Conservation (phyloP, 2,888 invertebrate genomes). For the Phragmatobia fuliginosa region DNA sequence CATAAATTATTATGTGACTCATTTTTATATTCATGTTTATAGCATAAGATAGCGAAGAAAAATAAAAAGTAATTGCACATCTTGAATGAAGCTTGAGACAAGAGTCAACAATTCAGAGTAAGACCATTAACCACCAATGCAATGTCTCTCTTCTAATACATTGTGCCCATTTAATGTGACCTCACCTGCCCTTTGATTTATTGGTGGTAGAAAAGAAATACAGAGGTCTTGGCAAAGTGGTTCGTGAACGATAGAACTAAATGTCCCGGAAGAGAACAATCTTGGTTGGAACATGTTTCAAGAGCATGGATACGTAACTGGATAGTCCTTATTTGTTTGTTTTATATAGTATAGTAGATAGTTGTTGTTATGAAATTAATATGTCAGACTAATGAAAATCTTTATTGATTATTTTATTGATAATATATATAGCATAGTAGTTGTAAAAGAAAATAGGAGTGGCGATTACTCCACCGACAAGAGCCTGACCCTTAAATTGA, state of each 20-base stretch:
- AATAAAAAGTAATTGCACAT: conserved; percentile 56
- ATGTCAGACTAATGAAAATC: background rate
- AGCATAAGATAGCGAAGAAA: conserved; percentile 48
- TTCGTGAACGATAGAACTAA: conserved; percentile 47
- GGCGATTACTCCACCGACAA: no score
- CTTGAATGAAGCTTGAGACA: conserved; percentile 43
- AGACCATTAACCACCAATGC: conserved; percentile 53
- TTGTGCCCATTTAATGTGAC: conserved; percentile 57
- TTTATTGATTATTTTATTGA: background rate
- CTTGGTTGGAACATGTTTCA: conserved; percentile 35
- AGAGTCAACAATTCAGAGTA: conserved; percentile 45
- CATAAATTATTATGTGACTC: conserved; percentile 48
- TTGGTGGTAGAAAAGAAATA: conserved; percentile 48
- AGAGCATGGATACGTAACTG: conserved; percentile 30
- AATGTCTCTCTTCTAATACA: conserved; percentile 59
- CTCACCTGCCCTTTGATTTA: conserved; percentile 63
- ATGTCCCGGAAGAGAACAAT: conserved; percentile 63
- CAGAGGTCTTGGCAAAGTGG: conserved; percentile 53
- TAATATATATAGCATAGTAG: background rate
- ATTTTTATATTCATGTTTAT: conserved; percentile 54
- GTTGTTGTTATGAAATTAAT: background rate
- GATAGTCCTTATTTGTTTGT: conserved; percentile 9
- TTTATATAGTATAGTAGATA: background rate
- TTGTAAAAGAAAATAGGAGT: no score
- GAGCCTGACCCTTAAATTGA: no score